phyloP scores from a whole-genome alignment of 1,140 invertebrate species.

The Mactra quadrangularis region DNA sequence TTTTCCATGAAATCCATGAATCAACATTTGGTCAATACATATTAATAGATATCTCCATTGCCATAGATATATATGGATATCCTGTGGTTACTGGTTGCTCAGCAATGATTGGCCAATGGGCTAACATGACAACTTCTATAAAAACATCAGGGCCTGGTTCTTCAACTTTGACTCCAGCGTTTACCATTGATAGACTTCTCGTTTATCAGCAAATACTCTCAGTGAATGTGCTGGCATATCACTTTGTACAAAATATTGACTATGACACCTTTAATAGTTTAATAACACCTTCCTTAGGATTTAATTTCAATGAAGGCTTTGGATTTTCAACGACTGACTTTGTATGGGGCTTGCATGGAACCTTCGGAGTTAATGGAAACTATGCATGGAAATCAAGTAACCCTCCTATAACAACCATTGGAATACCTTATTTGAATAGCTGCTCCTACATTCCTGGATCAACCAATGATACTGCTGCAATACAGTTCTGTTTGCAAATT shows the following conservation, averaged over 20 bases:
- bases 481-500: background rate
- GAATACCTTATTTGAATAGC: conserved; percentile 23
- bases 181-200: conserved; percentile 35
- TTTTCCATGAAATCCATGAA: conserved; percentile 58
- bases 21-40: conserved; percentile 29
- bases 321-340: conserved; percentile 31
- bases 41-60: conserved; percentile 24
- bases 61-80: conserved; percentile 20
- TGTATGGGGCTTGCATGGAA: conserved; percentile 14
- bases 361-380: conserved; percentile 5
- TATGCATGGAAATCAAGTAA: conserved; percentile 12
- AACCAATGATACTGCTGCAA: background rate
- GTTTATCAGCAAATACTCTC: conserved; percentile 10
- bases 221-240: conserved; percentile 9
- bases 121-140: conserved; percentile 10
- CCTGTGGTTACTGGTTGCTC: conserved; percentile 10
- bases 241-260: conserved; percentile 9
- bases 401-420: conserved; percentile 40
- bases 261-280: background rate
- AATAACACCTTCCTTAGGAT: background rate
- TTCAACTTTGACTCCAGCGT: background rate
- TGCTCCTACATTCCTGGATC: background rate
- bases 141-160: conserved; percentile 20
- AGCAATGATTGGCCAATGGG: conserved; percentile 44
- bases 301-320: conserved; percentile 53